Base-by-base conservation (phyloP, 2,113 vertebrate species). In the Prionailurus viverrinus region DNA sequence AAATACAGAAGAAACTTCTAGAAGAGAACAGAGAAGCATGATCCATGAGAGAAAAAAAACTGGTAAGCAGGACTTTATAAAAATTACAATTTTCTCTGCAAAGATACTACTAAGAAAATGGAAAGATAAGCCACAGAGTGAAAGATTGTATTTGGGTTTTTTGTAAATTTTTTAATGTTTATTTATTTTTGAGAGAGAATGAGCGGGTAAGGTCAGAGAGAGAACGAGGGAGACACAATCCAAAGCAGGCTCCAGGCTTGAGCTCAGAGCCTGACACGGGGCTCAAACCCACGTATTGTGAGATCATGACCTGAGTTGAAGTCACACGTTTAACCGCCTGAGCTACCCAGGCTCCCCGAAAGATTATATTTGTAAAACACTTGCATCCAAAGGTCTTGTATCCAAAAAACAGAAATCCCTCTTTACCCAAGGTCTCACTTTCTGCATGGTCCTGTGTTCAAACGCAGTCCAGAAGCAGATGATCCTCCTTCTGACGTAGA, bases 1-100 rank as follows among this genome's bases (percentile, higher is more conserved):
- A 95, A 85, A 79, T 61, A 5, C 12, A 95, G 58, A 95, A 79
- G 39, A 69, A 85, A 69, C 36, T 83, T 90, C 63, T 33, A 61
- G 25, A 36, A 48, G n/a, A 36, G 61, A 85, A 66, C n/a, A 61
- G 10, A 79, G 41, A 89, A 89, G 25, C 39, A 61, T 27, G 18
- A 69, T 25, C 23, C 8, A 58, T n/a, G 55, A 41, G 41, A 63
- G 68, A 83, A 74, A 53, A 89, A 89, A 68, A 74, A 41, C 11
- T 82, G 41, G 4, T 16, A 74, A 74, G n/a, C 21, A 84, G 48
- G 23, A 68, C 23, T 76, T 55, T 7, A 76, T 76, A 55, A 76
- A 90, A 83, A 68, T 41, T 36, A 68, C 83, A 83, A n/a, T 29
- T 74, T 76, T 65, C 25, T 66, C 69, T 66, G 45, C 12, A 55